Evolutionary conservation across 2,888 invertebrate species (phyloP).

Genomic region (Tortricodes alternella): DNA sequence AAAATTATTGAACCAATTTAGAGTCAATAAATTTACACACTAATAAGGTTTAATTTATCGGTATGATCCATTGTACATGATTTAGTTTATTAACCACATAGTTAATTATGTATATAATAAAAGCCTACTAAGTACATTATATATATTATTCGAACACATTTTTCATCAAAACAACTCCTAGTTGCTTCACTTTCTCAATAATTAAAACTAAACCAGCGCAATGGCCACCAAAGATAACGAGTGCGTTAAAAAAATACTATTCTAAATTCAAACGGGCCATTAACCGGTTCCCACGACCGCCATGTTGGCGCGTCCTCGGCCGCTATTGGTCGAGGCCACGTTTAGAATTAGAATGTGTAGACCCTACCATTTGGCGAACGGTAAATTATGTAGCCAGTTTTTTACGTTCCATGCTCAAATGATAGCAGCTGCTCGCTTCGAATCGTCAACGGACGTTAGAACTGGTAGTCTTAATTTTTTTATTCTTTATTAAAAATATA

Average conservation of each 20-base stretch:
- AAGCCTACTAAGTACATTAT: conserved; percentile 40
- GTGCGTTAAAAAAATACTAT: conserved; percentile 78
- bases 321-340: conserved; percentile 79
- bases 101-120: no score
- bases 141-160: no score
- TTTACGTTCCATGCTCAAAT: conserved; percentile 73
- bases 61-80: no score
- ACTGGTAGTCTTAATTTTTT: conserved; percentile 13
- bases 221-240: conserved; percentile 65
- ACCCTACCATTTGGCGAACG: conserved; percentile 81
- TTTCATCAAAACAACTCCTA: no score
- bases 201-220: conserved; percentile 55
- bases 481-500: neutral
- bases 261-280: conserved; percentile 82
- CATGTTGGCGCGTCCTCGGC: conserved; percentile 80
- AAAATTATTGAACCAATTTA: no score
- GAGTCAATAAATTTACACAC: no score
- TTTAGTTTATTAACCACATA: no score
- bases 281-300: conserved; percentile 82
- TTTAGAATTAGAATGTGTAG: conserved; percentile 82
- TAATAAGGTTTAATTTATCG: no score
- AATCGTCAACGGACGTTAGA: conserved; percentile 45
- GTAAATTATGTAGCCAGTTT: conserved; percentile 75
- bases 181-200: no score
- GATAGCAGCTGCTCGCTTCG: conserved; percentile 64